phyloP scores from a whole-genome alignment of 1,140 invertebrate species.

The Heterodera carotae region DNA sequence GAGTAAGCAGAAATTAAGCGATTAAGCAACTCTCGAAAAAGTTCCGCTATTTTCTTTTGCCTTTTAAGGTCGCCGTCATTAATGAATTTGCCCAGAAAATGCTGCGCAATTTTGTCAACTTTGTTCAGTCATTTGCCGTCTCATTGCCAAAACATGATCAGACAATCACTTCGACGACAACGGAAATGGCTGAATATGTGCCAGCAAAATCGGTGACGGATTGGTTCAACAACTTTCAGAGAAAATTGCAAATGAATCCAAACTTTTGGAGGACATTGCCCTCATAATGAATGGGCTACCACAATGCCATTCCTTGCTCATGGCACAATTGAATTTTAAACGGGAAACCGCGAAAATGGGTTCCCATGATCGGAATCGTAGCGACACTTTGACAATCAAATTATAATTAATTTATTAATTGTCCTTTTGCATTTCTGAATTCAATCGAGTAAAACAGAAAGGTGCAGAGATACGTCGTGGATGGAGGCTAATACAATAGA shows the following conservation, averaged over 20 bases:
- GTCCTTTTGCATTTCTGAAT: not conserved
- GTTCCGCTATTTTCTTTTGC: not conserved
- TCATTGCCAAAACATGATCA: conserved; percentile 31
- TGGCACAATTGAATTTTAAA: too few relatives aligned
- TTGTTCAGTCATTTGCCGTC: conserved; percentile 45
- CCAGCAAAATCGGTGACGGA: conserved; percentile 42
- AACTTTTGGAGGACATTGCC: conserved; percentile 47
- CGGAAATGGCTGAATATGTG: conserved; percentile 34
- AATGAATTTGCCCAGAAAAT: conserved; percentile 47
- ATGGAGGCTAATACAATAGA: not conserved
- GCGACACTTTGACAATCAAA: too few relatives aligned
- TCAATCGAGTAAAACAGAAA: not conserved
- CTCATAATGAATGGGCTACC: too few relatives aligned
- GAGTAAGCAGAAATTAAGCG: too few relatives aligned
- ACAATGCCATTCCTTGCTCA: too few relatives aligned
- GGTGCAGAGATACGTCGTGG: not conserved
- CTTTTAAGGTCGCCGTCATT: conserved; percentile 32
- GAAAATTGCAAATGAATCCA: conserved; percentile 48
- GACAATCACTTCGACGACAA: not conserved
- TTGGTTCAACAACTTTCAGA: conserved; percentile 46
- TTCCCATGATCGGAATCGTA: too few relatives aligned
- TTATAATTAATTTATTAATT: too few relatives aligned
- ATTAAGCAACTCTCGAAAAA: too few relatives aligned
- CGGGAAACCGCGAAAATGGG: too few relatives aligned
- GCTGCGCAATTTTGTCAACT: conserved; percentile 51